Percentiles rank a stretch among this genome's conserved stretches.
These are phyloP conservation scores for Thaleichthys pacificus DNA, from an alignment of 2,797 vertebrate species.

Conservation along the genomic window DNA sequence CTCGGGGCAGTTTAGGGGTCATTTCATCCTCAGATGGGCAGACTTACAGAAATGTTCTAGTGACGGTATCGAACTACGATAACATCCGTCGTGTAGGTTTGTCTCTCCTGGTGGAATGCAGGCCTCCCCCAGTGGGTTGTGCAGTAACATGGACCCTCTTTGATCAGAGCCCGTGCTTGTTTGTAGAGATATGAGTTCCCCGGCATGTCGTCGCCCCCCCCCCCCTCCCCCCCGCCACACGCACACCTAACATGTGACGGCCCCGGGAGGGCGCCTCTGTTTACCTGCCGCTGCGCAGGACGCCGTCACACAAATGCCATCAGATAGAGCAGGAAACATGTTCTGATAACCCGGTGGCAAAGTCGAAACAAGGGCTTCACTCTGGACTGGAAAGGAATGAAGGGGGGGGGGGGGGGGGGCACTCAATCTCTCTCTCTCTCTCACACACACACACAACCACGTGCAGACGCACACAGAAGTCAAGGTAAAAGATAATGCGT, in stretches of 20 bases:
- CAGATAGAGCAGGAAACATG: constrained; percentile 44
- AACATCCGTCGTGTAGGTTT: no score
- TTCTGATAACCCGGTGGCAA: constrained; percentile 56
- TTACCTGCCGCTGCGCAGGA: constrained; percentile 20
- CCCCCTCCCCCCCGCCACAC: neutral
- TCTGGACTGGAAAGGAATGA: neutral
- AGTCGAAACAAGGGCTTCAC: constrained; percentile 59
- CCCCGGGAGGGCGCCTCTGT: neutral
- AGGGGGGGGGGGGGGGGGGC: no score
- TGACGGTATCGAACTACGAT: no score
- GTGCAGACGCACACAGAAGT: constrained; percentile 46
- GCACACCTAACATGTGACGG: neutral
- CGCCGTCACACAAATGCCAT: constrained; percentile 37
- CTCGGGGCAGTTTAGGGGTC: no score
- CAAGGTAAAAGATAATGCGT: constrained; percentile 80
- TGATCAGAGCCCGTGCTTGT: constrained; percentile 6
- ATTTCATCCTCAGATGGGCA: neutral
- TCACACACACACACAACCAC: constrained; percentile 18
- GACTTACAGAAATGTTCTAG: neutral
- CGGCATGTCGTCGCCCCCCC: neutral
- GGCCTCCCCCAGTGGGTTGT: no score
- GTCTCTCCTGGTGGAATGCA: no score
- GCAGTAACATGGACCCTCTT: neutral
- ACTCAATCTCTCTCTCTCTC: no score
- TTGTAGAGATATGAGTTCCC: constrained; percentile 7